phyloP scores from a whole-genome alignment of 2,113 vertebrate species.

The Chrysochloris asiatica region DNA sequence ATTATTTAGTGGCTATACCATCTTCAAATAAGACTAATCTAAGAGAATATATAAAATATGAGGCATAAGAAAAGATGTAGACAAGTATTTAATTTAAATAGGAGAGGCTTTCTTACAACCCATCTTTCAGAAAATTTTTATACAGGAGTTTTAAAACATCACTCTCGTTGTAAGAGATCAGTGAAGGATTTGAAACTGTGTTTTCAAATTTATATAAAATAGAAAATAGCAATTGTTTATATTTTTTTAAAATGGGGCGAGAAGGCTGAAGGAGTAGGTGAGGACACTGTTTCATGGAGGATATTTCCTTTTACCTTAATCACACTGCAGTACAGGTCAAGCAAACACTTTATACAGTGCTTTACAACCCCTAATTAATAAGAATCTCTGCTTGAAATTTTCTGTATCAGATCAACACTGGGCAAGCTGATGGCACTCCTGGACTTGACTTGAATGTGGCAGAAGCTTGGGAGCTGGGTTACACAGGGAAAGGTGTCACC shows the following conservation, averaged over 20 bases:
- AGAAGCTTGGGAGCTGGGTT: constrained; percentile 98
- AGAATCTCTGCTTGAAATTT: constrained; percentile 76
- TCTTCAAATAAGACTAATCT: constrained; percentile 28
- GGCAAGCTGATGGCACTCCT: constrained; percentile 98
- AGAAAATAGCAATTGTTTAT: background rate
- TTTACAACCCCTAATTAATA: constrained; percentile 58
- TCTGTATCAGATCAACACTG: constrained; percentile 95
- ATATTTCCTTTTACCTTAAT: background rate
- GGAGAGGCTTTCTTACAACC: background rate
- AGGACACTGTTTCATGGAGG: background rate
- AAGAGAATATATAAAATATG: background rate
- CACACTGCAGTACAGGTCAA: background rate
- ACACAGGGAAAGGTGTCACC: constrained; percentile 97
- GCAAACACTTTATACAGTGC: background rate
- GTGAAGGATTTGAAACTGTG: background rate
- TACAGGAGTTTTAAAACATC: background rate
- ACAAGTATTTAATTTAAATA: constrained; percentile 6
- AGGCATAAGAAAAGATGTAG: background rate
- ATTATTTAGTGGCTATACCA: background rate
- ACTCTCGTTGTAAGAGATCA: background rate
- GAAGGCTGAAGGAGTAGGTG: background rate
- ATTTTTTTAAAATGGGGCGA: background rate
- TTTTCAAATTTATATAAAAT: constrained; percentile 12
- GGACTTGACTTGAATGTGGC: constrained; percentile 98
- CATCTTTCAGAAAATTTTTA: background rate